A percentile compares a stretch with the other conserved stretches of the same genome.
These are phyloP conservation scores for Parasteatoda tepidariorum DNA, from an alignment of 1,140 invertebrate species.

Conservation along the genomic window DNA sequence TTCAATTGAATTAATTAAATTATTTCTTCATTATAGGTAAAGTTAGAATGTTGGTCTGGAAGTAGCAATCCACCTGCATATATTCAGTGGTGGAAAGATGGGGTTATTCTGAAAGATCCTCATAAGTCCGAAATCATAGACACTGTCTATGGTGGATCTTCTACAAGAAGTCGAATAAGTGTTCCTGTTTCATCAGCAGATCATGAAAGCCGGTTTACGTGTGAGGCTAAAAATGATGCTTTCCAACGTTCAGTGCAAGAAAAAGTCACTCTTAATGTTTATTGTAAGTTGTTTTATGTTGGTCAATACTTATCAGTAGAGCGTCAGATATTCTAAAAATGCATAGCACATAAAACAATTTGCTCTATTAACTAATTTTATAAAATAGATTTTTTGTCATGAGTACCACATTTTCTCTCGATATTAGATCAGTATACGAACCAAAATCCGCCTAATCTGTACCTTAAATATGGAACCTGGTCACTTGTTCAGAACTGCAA, in stretches of 20 bases:
- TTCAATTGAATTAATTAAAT: too few relatives aligned
- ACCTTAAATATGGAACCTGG: too few relatives aligned
- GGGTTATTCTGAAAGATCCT: constrained; percentile 77
- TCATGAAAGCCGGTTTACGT: constrained; percentile 90
- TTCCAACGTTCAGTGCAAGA: constrained; percentile 86
- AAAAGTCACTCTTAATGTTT: constrained; percentile 84
- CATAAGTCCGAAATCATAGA: constrained; percentile 79
- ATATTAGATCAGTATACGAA: too few relatives aligned
- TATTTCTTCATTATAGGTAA: constrained; percentile 63
- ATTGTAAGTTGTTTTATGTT: too few relatives aligned
- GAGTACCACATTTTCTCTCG: too few relatives aligned
- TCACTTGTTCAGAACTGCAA: too few relatives aligned
- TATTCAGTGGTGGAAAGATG: constrained; percentile 91
- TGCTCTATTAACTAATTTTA: too few relatives aligned
- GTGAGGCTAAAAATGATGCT: constrained; percentile 87
- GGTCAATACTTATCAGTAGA: too few relatives aligned
- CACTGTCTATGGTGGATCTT: constrained; percentile 83
- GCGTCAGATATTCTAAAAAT: too few relatives aligned
- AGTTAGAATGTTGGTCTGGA: constrained; percentile 87
- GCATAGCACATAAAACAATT: too few relatives aligned
- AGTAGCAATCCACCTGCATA: constrained; percentile 93
- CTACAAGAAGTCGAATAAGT: constrained; percentile 82
- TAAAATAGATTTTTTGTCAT: too few relatives aligned
- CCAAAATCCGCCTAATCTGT: too few relatives aligned
- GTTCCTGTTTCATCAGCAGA: constrained; percentile 87